phyloP scores from a whole-genome alignment of 2,113 vertebrate genomes.

The Rhipidura dahli region DNA sequence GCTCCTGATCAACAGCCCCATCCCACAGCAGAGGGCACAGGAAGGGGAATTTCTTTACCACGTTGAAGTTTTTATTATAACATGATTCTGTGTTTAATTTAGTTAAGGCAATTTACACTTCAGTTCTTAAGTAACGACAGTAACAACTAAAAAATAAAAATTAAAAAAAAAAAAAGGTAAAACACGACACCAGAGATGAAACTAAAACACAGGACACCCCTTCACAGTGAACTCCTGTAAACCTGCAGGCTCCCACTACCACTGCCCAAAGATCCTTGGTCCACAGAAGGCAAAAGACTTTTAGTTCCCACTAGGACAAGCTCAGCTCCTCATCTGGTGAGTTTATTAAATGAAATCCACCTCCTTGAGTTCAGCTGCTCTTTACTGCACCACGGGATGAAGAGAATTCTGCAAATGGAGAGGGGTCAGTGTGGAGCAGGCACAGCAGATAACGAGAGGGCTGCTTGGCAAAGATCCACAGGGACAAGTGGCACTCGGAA shows the following conservation, averaged over 20 bases:
- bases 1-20: neutral
- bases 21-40: neutral
- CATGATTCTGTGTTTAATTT: constrained; percentile 67
- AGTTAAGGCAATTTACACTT: constrained; percentile 74
- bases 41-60: neutral
- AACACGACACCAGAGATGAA: constrained; percentile 60
- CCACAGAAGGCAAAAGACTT: constrained; percentile 10
- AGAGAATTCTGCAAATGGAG: neutral
- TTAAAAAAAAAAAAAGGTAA: neutral
- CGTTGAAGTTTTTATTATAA: constrained; percentile 1
- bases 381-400: neutral
- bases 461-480: constrained; percentile 16
- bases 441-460: neutral
- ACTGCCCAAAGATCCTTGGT: neutral
- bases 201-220: constrained; percentile 56
- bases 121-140: constrained; percentile 57
- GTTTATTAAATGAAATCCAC: neutral
- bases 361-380: constrained; percentile 9
- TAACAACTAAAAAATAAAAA: neutral
- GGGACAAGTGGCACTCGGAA: constrained; percentile 30
- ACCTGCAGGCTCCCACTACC: constrained; percentile 4
- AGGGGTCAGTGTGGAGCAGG: constrained; percentile 10
- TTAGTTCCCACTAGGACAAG: neutral
- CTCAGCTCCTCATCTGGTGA: neutral
- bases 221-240: constrained; percentile 65